Percentiles rank a stretch among this genome's conserved stretches.
phyloP scores from a whole-genome alignment of 2,888 invertebrate species.

The Chirona hameri region DNA sequence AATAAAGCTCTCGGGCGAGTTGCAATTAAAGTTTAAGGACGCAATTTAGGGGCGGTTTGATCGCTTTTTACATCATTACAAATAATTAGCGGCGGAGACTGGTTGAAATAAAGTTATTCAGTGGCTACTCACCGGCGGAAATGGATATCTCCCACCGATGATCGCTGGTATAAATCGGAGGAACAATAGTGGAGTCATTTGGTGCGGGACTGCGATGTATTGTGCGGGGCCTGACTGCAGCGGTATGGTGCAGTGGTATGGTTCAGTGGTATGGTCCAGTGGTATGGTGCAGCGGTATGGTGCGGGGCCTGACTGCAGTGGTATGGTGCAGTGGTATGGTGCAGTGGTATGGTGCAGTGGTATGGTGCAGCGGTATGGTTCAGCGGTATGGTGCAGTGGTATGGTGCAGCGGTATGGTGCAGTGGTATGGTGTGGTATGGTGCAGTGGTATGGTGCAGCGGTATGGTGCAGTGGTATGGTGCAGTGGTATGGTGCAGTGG shows the following conservation, averaged over 20 bases:
- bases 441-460: neutral
- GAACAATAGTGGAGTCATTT: neutral
- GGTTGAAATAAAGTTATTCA: conserved; percentile 8
- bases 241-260: neutral
- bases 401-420: too few species aligned
- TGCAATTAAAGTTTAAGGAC: conserved; percentile 23
- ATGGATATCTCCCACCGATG: neutral
- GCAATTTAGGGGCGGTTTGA: neutral
- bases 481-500: neutral
- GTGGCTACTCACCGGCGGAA: neutral
- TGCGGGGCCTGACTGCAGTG: too few species aligned
- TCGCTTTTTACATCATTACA: conserved; percentile 12
- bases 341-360: too few species aligned
- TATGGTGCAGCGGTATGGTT: too few species aligned
- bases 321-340: too few species aligned
- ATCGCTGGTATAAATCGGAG: neutral
- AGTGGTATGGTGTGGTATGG: too few species aligned
- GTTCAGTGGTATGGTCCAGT: too few species aligned
- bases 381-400: too few species aligned
- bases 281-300: too few species aligned
- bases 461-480: neutral
- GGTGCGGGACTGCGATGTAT: neutral
- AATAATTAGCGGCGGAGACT: neutral
- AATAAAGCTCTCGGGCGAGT: neutral
- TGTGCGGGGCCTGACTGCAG: neutral